phyloP scores from a whole-genome alignment of 1,140 invertebrate genomes.

The Hycleus phaleratus region DNA sequence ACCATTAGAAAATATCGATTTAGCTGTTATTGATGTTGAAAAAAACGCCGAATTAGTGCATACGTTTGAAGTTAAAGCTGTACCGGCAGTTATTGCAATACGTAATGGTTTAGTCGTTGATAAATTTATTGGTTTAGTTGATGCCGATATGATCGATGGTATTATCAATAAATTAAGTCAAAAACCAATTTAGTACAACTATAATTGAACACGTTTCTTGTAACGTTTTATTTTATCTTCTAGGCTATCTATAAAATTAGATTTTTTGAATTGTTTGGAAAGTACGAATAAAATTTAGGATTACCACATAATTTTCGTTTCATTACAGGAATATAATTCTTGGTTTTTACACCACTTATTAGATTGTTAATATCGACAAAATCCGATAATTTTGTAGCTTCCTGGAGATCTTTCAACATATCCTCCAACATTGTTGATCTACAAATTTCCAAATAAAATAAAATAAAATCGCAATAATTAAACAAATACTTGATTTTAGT shows the following conservation, averaged over 20 bases:
- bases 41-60: slow-evolving; percentile 74
- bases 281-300: slow-evolving; percentile 25
- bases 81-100: slow-evolving; percentile 84
- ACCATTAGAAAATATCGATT: slow-evolving; percentile 66
- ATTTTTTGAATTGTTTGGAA: no score
- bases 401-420: slow-evolving; percentile 52
- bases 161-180: slow-evolving; percentile 69
- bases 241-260: slow-evolving; percentile 29
- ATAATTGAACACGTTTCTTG: slow-evolving; percentile 19
- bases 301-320: slow-evolving; percentile 66
- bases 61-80: slow-evolving; percentile 79
- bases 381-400: slow-evolving; percentile 24
- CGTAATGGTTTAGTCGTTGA: slow-evolving; percentile 82
- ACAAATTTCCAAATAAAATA: slow-evolving; percentile 30
- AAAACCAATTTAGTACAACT: not conserved
- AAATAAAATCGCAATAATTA: slow-evolving; percentile 17
- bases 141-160: slow-evolving; percentile 74
- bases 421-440: slow-evolving; percentile 66
- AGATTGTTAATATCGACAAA: slow-evolving; percentile 51
- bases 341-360: slow-evolving; percentile 60
- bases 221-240: slow-evolving; percentile 35
- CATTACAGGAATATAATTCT: slow-evolving; percentile 64
- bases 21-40: slow-evolving; percentile 91
- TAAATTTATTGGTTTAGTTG: slow-evolving; percentile 86
- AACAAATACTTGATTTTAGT: slow-evolving; percentile 58